phyloP scores from a whole-genome alignment of 2,797 vertebrate species.

The Tenualosa ilisha region DNA sequence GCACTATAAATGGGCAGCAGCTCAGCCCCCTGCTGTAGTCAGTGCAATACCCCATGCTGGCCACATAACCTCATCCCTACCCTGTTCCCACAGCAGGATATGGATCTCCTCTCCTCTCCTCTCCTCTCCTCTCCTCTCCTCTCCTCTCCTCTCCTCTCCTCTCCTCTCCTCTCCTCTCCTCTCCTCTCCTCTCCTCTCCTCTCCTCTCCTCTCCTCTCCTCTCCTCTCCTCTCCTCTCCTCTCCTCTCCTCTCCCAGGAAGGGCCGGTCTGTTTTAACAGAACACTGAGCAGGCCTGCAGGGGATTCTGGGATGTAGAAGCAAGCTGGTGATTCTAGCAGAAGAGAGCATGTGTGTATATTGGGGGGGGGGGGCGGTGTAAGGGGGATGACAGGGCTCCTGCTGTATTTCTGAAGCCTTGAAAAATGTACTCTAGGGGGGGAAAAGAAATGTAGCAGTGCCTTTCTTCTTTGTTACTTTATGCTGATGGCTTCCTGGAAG shows the following conservation, averaged over 20 bases:
- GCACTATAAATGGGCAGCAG: not conserved
- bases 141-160: too few relatives aligned
- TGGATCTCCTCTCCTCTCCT: not conserved
- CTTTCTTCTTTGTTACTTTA: not conserved
- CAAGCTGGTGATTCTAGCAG: not conserved
- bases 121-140: too few relatives aligned
- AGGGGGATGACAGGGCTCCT: not conserved
- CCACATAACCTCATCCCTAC: not conserved
- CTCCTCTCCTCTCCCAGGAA: not conserved
- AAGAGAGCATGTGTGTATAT: not conserved
- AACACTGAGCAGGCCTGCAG: not conserved
- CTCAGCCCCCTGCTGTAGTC: not conserved
- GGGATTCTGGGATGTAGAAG: not conserved
- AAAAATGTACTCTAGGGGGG: not conserved
- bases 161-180: too few relatives aligned
- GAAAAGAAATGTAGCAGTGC: not conserved
- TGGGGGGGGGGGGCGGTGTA: not conserved
- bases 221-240: too few relatives aligned
- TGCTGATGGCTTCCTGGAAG: not conserved
- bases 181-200: too few relatives aligned
- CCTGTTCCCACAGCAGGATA: not conserved
- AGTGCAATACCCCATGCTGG: not conserved
- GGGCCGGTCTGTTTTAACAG: not conserved
- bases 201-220: too few relatives aligned
- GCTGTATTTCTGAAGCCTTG: not conserved